Percentiles rank a stretch among this genome's conserved stretches.
Evolutionary conservation across 1,140 invertebrate species (phyloP).

Genomic region (Diachasmimorpha longicaudata): DNA sequence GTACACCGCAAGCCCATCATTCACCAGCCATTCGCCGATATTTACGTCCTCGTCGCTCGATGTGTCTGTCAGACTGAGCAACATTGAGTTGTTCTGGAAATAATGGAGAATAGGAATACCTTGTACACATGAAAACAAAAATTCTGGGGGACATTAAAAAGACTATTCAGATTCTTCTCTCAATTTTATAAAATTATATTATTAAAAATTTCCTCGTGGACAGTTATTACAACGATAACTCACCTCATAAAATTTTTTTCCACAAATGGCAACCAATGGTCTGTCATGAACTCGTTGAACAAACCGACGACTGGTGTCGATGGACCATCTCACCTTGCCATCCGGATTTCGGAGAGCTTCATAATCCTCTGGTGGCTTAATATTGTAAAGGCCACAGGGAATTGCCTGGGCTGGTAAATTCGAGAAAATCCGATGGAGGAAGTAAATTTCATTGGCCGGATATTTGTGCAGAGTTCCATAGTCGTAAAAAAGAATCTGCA

Average conservation of each 20-base stretch:
- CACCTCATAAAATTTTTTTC: background rate
- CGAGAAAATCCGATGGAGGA: conserved; percentile 47
- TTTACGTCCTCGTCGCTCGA: conserved; percentile 36
- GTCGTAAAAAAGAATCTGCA: conserved; percentile 55
- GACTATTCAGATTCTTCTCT: too few relatives aligned
- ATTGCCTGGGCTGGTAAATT: conserved; percentile 50
- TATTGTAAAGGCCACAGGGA: conserved; percentile 50
- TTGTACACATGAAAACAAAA: too few relatives aligned
- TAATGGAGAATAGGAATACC: too few relatives aligned
- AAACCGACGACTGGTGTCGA: conserved; percentile 32
- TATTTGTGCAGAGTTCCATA: conserved; percentile 52
- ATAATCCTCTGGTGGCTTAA: conserved; percentile 35
- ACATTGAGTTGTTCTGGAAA: conserved; percentile 47
- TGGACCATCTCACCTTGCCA: conserved; percentile 34
- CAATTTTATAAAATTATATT: too few relatives aligned
- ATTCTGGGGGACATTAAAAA: too few relatives aligned
- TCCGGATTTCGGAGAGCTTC: background rate
- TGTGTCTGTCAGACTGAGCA: conserved; percentile 45
- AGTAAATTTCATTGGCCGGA: conserved; percentile 39
- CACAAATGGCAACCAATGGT: background rate
- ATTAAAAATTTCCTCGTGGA: too few relatives aligned
- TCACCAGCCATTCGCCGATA: conserved; percentile 49
- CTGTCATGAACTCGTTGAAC: conserved; percentile 8
- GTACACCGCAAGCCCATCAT: conserved; percentile 36
- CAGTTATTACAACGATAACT: background rate